Evolutionary conservation across 2,888 invertebrate genomes (phyloP).

Genomic region (Tachina lurida): DNA sequence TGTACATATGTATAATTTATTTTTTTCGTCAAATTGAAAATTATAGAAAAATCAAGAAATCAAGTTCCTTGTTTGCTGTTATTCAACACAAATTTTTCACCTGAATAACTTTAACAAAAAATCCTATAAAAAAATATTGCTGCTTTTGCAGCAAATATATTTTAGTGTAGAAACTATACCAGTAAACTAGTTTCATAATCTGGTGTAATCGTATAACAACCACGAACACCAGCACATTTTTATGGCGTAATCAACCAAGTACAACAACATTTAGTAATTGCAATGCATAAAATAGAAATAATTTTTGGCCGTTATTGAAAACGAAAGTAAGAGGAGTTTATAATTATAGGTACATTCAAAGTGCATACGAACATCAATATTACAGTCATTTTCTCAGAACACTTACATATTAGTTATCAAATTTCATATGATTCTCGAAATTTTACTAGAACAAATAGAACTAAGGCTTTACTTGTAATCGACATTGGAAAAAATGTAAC

Average conservation of each 20-base stretch:
- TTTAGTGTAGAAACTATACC: slow-evolving; percentile 38
- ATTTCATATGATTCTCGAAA: not conserved
- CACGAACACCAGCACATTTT: slow-evolving; percentile 18
- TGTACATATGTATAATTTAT: not conserved
- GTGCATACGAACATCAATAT: not conserved
- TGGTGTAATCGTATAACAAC: slow-evolving; percentile 55
- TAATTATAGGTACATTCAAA: slow-evolving; percentile 1
- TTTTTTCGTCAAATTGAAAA: slow-evolving; percentile 29
- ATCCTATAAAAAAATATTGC: slow-evolving; percentile 41
- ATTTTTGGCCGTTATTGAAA: slow-evolving; percentile 60
- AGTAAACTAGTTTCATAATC: slow-evolving; percentile 70
- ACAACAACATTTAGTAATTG: slow-evolving; percentile 58
- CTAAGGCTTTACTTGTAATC: slow-evolving; percentile 16
- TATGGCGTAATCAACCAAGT: slow-evolving; percentile 67
- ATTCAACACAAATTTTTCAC: slow-evolving; percentile 67
- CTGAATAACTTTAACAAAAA: slow-evolving; percentile 60
- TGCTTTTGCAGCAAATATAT: slow-evolving; percentile 16
- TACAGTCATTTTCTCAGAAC: not conserved
- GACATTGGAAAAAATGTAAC: slow-evolving; percentile 58
- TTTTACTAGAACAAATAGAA: not conserved
- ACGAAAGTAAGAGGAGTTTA: slow-evolving; percentile 31
- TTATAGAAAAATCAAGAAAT: slow-evolving; percentile 68
- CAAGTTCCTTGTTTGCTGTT: slow-evolving; percentile 70
- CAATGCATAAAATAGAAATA: slow-evolving; percentile 32
- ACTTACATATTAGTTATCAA: not conserved